Evolutionary conservation across 2,888 invertebrate genomes (phyloP).

Genomic region (Bruchidius siliquastri): DNA sequence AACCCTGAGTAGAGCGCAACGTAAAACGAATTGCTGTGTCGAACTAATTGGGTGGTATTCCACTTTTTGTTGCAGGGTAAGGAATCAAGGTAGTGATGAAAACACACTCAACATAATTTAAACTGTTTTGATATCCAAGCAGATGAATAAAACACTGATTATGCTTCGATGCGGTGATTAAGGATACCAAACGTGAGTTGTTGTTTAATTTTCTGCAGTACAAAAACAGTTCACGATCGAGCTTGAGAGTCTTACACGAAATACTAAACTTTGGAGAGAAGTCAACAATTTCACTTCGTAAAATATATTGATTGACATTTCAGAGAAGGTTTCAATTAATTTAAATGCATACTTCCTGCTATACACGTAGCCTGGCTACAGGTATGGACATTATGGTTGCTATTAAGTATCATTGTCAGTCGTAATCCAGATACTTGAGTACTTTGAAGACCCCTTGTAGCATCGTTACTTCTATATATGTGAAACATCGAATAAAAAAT

Average conservation of each 20-base stretch:
- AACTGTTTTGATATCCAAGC: conserved; percentile 16
- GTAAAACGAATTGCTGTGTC: conserved; percentile 12
- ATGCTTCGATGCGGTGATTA: conserved; percentile 4
- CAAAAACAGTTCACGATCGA: neutral
- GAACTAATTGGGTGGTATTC: conserved; percentile 24
- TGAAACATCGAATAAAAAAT: too few relatives aligned
- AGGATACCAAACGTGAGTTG: neutral
- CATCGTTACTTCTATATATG: too few relatives aligned
- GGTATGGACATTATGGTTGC: too few relatives aligned
- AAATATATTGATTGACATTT: too few relatives aligned
- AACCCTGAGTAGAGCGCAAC: neutral
- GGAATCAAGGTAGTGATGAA: conserved; percentile 18
- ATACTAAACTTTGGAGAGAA: too few relatives aligned
- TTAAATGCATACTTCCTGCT: too few relatives aligned
- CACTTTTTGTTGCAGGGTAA: conserved; percentile 16
- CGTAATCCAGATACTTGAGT: too few relatives aligned
- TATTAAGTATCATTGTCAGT: too few relatives aligned
- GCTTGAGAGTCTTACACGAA: neutral
- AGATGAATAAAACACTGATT: conserved; percentile 16
- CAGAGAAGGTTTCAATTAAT: too few relatives aligned
- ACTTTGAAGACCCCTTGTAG: too few relatives aligned
- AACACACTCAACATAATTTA: conserved; percentile 17
- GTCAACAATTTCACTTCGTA: too few relatives aligned
- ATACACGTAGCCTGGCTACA: too few relatives aligned
- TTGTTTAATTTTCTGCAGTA: neutral